phyloP scores from a whole-genome alignment of 2,888 invertebrate species.

The Plagodis pulveraria region DNA sequence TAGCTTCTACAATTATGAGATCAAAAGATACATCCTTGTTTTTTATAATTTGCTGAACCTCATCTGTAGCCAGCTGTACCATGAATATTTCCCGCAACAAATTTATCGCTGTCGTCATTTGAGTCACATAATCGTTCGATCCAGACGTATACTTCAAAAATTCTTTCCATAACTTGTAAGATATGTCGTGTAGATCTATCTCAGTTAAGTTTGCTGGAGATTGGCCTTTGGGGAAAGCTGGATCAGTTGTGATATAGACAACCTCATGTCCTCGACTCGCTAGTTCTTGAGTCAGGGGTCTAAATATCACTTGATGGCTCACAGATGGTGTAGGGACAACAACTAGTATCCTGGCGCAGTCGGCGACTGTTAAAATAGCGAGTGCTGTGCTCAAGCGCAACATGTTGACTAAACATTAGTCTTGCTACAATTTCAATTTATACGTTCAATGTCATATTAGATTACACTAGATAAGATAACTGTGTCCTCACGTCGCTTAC shows the following conservation, averaged over 20 bases:
- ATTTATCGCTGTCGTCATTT: conserved; percentile 13
- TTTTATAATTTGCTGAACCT: conserved; percentile 40
- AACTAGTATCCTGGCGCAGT: conserved; percentile 29
- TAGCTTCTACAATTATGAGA: conserved; percentile 48
- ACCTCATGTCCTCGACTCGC: conserved; percentile 56
- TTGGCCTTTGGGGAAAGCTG: conserved; percentile 50
- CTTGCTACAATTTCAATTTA: no score
- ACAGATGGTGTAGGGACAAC: conserved; percentile 48
- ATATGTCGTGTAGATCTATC: conserved; percentile 53
- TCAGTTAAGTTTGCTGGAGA: conserved; percentile 51
- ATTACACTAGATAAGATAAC: no score
- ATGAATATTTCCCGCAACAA: conserved; percentile 4
- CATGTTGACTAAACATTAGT: not conserved
- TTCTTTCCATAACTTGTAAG: conserved; percentile 44
- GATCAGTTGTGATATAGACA: conserved; percentile 62
- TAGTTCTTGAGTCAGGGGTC: conserved; percentile 60
- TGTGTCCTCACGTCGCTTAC: no score
- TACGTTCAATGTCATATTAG: no score
- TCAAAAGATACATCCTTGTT: conserved; percentile 44
- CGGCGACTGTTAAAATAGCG: not conserved
- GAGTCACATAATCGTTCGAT: conserved; percentile 17
- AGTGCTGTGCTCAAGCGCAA: not conserved
- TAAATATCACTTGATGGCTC: conserved; percentile 61
- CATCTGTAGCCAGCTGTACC: conserved; percentile 37
- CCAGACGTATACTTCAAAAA: conserved; percentile 8